Percentiles rank a stretch among this genome's conserved stretches.
Evolutionary conservation across 1,140 invertebrate species (phyloP).

Genomic region (Achroia grisella): DNA sequence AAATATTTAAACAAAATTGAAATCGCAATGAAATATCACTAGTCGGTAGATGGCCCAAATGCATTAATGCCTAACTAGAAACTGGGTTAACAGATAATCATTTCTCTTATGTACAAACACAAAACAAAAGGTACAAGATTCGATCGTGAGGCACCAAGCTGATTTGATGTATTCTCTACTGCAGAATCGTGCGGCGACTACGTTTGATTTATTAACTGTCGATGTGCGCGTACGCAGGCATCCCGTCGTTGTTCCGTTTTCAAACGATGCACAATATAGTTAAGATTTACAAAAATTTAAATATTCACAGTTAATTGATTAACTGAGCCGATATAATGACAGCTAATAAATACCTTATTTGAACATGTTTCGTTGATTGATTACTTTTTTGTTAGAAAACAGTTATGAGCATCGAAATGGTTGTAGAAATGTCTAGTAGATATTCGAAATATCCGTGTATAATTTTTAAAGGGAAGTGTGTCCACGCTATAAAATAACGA

Average conservation of each 20-base stretch:
- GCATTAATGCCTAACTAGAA: conserved; percentile 13
- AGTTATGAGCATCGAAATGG: conserved; percentile 11
- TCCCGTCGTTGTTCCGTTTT: too few relatives aligned
- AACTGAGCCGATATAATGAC: conserved; percentile 40
- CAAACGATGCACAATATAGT: too few relatives aligned
- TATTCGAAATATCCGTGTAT: too few relatives aligned
- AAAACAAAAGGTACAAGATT: conserved; percentile 48
- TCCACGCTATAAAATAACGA: too few relatives aligned
- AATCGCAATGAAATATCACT: too few relatives aligned
- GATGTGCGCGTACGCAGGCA: conserved; percentile 28
- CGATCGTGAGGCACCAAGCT: conserved; percentile 67
- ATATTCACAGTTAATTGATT: conserved; percentile 47
- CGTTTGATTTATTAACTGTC: conserved; percentile 60
- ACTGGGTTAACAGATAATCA: conserved; percentile 44
- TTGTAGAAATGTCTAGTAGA: too few relatives aligned
- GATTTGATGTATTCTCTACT: conserved; percentile 54
- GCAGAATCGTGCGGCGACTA: conserved; percentile 52
- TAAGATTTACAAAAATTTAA: conserved; percentile 31
- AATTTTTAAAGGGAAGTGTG: too few relatives aligned
- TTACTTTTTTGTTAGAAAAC: conserved; percentile 25
- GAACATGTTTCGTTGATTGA: conserved; percentile 23
- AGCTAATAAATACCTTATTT: conserved; percentile 49
- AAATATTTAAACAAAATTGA: too few relatives aligned
- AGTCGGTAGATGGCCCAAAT: too few relatives aligned
- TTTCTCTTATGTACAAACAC: conserved; percentile 30